A percentile compares a stretch with the other conserved stretches of the same genome.
Conservation (phyloP, 2,113 vertebrate genomes). For the Heliornis fulica region DNA sequence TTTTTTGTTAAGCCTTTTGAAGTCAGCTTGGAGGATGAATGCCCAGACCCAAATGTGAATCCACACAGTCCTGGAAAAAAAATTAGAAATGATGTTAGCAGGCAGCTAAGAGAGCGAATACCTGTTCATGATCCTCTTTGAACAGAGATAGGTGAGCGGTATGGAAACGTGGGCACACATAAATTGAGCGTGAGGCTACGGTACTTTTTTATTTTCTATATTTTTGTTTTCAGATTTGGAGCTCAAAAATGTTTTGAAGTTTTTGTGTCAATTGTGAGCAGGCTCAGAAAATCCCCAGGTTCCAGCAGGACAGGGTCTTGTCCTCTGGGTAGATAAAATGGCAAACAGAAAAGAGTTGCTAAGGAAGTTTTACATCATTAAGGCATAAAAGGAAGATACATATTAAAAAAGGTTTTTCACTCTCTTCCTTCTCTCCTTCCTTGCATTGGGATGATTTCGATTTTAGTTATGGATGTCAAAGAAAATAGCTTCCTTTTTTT, state of each 20-base stretch:
- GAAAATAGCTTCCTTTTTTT: not conserved
- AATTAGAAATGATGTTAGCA: not conserved
- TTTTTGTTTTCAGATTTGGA: not conserved
- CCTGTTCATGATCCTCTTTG: not conserved
- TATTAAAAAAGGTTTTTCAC: not conserved
- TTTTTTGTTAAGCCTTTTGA: not conserved
- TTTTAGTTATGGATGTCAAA: not conserved
- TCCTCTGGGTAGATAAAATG: not conserved
- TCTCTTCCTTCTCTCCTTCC: not conserved
- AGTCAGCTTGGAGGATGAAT: not conserved
- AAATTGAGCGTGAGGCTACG: accelerated
- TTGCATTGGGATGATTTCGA: not conserved
- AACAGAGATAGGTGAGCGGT: not conserved
- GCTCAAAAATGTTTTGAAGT: not conserved
- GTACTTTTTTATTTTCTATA: not conserved
- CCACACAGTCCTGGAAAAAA: not conserved
- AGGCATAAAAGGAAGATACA: not conserved
- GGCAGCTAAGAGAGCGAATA: not conserved
- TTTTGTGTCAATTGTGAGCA: not conserved
- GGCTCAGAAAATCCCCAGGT: not conserved
- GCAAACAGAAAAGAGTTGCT: not conserved
- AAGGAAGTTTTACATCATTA: not conserved
- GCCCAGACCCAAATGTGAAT: not conserved
- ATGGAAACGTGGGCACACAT: not conserved
- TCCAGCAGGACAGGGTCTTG: not conserved